Evolutionary conservation across 2,888 invertebrate species (phyloP).

Genomic region (Mimachlamys varia): DNA sequence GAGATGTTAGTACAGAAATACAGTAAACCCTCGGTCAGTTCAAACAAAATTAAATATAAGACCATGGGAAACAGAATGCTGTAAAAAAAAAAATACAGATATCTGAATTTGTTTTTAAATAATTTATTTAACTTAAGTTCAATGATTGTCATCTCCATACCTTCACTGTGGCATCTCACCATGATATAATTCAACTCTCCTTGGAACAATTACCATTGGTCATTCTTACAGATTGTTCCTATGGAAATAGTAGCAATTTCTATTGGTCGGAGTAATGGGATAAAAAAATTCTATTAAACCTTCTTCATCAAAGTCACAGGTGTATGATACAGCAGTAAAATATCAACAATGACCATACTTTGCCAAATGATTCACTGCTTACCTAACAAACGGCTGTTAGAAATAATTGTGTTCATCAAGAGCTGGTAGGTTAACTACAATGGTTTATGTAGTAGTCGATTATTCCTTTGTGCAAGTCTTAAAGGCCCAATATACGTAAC

Average conservation of each 20-base stretch:
- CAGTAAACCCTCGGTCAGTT: too few relatives aligned
- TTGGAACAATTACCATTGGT: slow-evolving; percentile 13
- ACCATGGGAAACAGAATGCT: too few relatives aligned
- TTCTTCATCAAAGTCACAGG: not conserved
- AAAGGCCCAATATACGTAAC: too few relatives aligned
- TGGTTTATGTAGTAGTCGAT: too few relatives aligned
- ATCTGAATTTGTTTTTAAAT: not conserved
- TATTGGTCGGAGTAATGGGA: not conserved
- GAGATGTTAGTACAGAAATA: too few relatives aligned
- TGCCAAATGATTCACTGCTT: too few relatives aligned
- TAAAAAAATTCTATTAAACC: not conserved
- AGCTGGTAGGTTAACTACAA: too few relatives aligned
- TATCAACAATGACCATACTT: not conserved
- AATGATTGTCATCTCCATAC: slow-evolving; percentile 11
- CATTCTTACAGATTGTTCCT: slow-evolving; percentile 21
- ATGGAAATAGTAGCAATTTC: not conserved
- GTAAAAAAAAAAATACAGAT: not conserved
- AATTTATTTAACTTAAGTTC: slow-evolving; percentile 17
- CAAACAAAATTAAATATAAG: too few relatives aligned
- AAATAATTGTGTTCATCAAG: too few relatives aligned
- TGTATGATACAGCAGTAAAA: not conserved
- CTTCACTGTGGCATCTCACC: not conserved
- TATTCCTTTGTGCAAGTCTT: too few relatives aligned
- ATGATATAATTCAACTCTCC: slow-evolving; percentile 13
- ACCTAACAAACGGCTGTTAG: too few relatives aligned